A percentile compares a stretch with the other conserved stretches of the same genome.
phyloP scores from a whole-genome alignment of 2,113 vertebrate species.

The Herpetotheres cachinnans region DNA sequence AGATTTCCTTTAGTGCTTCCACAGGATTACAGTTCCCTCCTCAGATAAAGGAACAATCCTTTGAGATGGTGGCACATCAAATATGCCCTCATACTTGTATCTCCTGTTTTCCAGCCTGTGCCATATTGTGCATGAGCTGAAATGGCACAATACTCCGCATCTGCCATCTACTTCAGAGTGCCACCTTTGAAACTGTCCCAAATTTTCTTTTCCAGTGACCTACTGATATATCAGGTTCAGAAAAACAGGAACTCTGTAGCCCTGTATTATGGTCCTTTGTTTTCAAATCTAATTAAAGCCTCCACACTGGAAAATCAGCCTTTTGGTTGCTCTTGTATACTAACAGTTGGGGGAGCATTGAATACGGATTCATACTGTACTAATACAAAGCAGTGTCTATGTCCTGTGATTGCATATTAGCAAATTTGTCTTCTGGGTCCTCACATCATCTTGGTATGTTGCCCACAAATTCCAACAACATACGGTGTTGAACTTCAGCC shows the following conservation, averaged over 20 bases:
- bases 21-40: conserved; percentile 1
- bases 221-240: background rate
- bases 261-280: background rate
- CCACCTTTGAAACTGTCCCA: background rate
- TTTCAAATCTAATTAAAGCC: background rate
- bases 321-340: background rate
- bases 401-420: background rate
- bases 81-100: conserved; percentile 12
- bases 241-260: background rate
- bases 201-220: background rate
- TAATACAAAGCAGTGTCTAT: background rate
- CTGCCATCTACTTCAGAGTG: conserved; percentile 9
- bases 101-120: conserved; percentile 19
- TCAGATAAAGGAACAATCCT: conserved; percentile 11
- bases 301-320: background rate
- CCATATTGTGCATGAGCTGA: conserved; percentile 18
- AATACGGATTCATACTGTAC: background rate
- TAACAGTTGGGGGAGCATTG: background rate
- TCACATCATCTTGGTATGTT: background rate
- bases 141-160: background rate
- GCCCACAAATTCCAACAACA: background rate
- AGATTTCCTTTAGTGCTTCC: background rate
- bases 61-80: conserved; percentile 39
- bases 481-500: background rate
- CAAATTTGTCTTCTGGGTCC: background rate